Evolutionary conservation across 2,888 invertebrate genomes (phyloP).

Genomic region (Arctia plantaginis): DNA sequence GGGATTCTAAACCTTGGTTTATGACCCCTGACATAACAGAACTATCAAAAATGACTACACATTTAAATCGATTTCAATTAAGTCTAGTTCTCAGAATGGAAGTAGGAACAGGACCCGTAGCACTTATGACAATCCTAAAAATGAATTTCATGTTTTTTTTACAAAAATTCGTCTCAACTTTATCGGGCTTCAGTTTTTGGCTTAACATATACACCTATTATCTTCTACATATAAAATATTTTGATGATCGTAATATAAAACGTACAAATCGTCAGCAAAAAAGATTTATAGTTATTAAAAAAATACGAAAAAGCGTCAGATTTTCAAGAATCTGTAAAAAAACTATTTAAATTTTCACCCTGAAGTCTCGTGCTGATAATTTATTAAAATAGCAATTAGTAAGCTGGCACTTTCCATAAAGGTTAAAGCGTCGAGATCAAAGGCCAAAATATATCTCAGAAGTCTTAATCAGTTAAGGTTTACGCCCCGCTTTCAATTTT

Average conservation of each 20-base stretch:
- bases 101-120: neutral
- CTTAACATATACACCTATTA: neutral
- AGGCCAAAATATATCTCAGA: slow-evolving; percentile 56
- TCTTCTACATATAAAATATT: neutral
- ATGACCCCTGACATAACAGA: neutral
- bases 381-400: slow-evolving; percentile 72
- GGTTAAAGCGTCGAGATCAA: slow-evolving; percentile 41
- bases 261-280: too few species aligned
- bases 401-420: slow-evolving; percentile 51
- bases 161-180: neutral
- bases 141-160: neutral
- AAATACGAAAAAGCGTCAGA: neutral
- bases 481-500: slow-evolving; percentile 52
- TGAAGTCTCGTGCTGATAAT: slow-evolving; percentile 58
- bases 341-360: slow-evolving; percentile 41
- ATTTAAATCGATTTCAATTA: neutral
- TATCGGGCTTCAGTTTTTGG: neutral
- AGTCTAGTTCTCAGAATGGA: neutral
- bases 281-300: neutral
- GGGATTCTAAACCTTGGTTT: neutral
- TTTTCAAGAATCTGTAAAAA: neutral
- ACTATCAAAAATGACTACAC: neutral
- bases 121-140: neutral
- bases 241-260: neutral
- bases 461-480: slow-evolving; percentile 43